Base-by-base conservation (phyloP, 1,140 invertebrate genomes). In the Aphaenogaster floridana region DNA sequence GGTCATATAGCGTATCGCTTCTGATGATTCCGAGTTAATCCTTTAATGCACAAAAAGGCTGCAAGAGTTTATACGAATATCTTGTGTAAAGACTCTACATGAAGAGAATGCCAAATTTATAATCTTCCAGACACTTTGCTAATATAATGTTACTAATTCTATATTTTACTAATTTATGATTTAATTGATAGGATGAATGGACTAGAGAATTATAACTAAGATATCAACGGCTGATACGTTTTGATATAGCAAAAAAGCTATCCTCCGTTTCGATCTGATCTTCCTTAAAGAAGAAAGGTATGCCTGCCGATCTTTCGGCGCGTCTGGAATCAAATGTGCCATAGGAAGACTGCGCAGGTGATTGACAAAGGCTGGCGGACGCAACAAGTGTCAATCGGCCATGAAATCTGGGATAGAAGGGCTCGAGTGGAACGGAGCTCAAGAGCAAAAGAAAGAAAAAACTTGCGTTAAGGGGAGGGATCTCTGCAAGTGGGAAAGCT, bases 331-430 rank as follows among this genome's bases (percentile, higher is more conserved):
- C 8, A 34, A 57, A 66, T 17, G 13, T 54, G 9, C 11, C 36
- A 50, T 7, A 45, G 21, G 39, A 17, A 54, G 21, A 59, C 36
- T 78, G 36, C 39, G 15, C 36, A 54, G 50, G 52, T 87, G 84
- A 91, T 90, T 91, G 88, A 83, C 85, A 83, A 90, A 90, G 21
- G 68, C 36, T 52, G 54, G 28, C 13, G 42, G 17, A 66, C 64
- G 91, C 91, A 92, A 92, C 91, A 92, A 92, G 91, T 92, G 89
- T 87, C 91, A 68, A 86, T 91, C 87, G 89, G 64, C 81, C 91
- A 87, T 90, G 91, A 92, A 89, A 88, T 86, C 76, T 79, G 59
- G 74, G 48, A 63, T 83, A 81, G 77, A 79, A 83, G 61, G 50
- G 57, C 57, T 34, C 28, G 54, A 48, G 34, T 85, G 7, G 13